Evolutionary conservation across 2,888 invertebrate species (phyloP).

Genomic region (Lamproptera curius): DNA sequence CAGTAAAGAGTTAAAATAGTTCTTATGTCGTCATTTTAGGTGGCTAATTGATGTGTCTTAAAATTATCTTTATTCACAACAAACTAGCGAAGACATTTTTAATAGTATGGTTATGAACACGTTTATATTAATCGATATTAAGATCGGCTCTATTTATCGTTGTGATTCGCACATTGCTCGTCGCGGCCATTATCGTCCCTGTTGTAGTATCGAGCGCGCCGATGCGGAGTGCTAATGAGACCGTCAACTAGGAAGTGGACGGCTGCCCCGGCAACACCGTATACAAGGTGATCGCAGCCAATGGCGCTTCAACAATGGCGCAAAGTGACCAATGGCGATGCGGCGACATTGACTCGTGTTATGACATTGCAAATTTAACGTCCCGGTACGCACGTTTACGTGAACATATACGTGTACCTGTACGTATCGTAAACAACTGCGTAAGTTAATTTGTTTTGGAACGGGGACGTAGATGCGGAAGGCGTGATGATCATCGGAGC

Average conservation of each 20-base stretch:
- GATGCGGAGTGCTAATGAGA: constrained; percentile 49
- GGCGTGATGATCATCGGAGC: background rate
- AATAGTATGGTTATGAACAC: too few species aligned
- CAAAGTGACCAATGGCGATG: constrained; percentile 19
- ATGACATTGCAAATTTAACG: constrained; percentile 14
- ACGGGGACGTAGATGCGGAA: background rate
- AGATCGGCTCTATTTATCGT: background rate
- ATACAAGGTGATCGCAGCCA: constrained; percentile 36
- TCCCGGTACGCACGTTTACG: constrained; percentile 11
- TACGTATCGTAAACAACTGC: too few species aligned
- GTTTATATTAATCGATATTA: too few species aligned
- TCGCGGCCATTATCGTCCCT: constrained; percentile 58
- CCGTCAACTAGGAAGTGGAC: constrained; percentile 56
- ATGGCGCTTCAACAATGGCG: constrained; percentile 26
- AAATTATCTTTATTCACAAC: background rate
- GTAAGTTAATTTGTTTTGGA: constrained; percentile 1
- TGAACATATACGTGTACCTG: too few species aligned
- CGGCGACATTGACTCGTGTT: constrained; percentile 18
- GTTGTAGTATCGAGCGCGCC: constrained; percentile 58
- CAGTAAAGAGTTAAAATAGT: background rate
- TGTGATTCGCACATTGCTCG: constrained; percentile 34
- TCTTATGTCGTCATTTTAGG: background rate
- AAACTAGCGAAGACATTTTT: too few species aligned
- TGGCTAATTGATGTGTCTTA: background rate
- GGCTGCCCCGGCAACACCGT: constrained; percentile 36